Base-by-base conservation (phyloP, 2,888 invertebrate genomes). In the Aleiodes leptofemur region DNA sequence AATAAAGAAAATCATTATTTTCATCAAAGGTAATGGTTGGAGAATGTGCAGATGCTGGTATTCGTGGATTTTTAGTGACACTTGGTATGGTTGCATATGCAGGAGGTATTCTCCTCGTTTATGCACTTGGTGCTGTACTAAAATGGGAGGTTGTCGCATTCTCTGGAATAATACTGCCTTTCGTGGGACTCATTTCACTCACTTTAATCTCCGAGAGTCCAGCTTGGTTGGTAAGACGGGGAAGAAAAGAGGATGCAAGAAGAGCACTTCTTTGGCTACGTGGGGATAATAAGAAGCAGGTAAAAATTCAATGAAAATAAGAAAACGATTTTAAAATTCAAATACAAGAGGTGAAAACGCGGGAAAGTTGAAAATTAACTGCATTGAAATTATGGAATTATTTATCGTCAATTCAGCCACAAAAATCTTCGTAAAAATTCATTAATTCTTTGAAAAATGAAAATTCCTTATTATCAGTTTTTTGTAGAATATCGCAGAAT, bases 31-130 rank as follows among this genome's bases (percentile, higher is more conserved):
- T 95, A 3, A 92, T 95, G 80, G 91, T 95, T 77, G 94, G 95
- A 4, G 95, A 95, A 90, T 94, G 94, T 77, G 93, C 95, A 2
- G 94, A 95, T 81, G 94, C 95, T 29, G 92, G 93, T 82, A 87
- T 95, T 16, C 91, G 95, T 75, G 94, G 95, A 4, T 88, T 92
- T 68, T 90, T 95, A 9, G 93, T 94, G 38, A 94, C 94, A n/a
- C 92, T 93, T 0, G 94, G 94, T 0, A 94, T 94, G 83, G 93
- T 94, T 31, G 93, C 95, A 16, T 95, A 95, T 83, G 94, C 95
- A 0, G 88, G 94, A 50, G 96, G 96, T 31, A 95, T 96, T 59
- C 90, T 95, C 0, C 90, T 95, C 73, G 94, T 95, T 43, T 95
- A 95, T 83, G 92, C 92, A 0, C 89, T 95, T 13, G 95, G 95